Base-by-base conservation (phyloP, 2,113 vertebrate species). In the Solenodon paradoxus region DNA sequence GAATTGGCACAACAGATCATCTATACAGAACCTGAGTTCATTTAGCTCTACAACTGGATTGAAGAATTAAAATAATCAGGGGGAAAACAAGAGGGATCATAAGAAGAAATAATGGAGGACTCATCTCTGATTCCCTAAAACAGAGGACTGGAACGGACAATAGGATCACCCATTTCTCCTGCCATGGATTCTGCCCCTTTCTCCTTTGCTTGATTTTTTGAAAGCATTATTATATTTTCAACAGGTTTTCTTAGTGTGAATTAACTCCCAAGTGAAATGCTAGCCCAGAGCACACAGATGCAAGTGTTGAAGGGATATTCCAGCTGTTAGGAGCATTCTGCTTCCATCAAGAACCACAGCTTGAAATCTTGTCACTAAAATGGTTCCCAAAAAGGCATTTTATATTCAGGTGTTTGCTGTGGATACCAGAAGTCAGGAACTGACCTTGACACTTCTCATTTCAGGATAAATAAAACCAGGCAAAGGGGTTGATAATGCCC, bases 371-470 rank as follows among this genome's bases (percentile, higher is more conserved):
- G 69, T 87, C 92, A 53, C 87, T 84, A 40, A 38, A 93, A 38
- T 64, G 28, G 30, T 88, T 66, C 71, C 88, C 77, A 92, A 32
- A 80, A 30, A 22, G 28, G 64, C 68, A 45, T 49, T 82, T 94
- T 59, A 96, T 61, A 79, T 55, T 47, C 55, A 88, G 75, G 71
- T 92, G 16, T 95, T 96, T 90, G 53, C n/a, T 80, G 12, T 81
- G 42, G 30, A 75, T 64, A 9, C 66, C 69, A 84, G 47, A 84
- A 55, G 22, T 88, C 64, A 94, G 66, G 64, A 86, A 42, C 26
- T 90, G 32, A 88, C 17, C 63, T n/a, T 61, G n/a, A 88, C 35
- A 77, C 26, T 84, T 97, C 15, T 78, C 80, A 40, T 86, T 86
- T 88, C n/a, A 77, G 57, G 30, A 92, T 63, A 81, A 93, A 75